These are phyloP conservation scores for Hoplostethus mediterraneus DNA, from an alignment of 2,797 vertebrate species.

Conservation along the genomic window DNA sequence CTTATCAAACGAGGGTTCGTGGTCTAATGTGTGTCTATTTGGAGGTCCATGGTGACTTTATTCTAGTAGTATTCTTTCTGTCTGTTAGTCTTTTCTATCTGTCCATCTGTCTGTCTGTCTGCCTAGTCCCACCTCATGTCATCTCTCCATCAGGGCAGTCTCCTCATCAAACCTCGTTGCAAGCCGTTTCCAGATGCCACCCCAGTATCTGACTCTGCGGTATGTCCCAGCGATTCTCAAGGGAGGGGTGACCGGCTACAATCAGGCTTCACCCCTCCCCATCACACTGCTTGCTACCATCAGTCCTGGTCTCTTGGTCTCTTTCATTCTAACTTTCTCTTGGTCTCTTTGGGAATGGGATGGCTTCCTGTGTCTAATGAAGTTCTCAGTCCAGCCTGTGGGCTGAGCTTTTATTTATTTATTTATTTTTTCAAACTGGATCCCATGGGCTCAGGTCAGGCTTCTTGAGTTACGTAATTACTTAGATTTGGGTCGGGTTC, in stretches of 20 bases:
- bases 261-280: slow-evolving; percentile 70
- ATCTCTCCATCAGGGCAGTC: slow-evolving; percentile 91
- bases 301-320: slow-evolving; percentile 48
- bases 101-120: slow-evolving; percentile 61
- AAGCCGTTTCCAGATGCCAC: slow-evolving; percentile 88
- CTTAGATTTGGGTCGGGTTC: neutral
- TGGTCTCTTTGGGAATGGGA: slow-evolving; percentile 45
- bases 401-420: neutral
- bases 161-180: slow-evolving; percentile 88
- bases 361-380: slow-evolving; percentile 44
- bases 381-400: slow-evolving; percentile 29
- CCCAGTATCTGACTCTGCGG: slow-evolving; percentile 89
- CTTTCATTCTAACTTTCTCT: slow-evolving; percentile 51
- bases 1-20: too few species aligned
- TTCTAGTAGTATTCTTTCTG: slow-evolving; percentile 45
- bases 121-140: slow-evolving; percentile 84
- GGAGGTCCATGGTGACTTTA: slow-evolving; percentile 9
- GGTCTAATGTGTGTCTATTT: slow-evolving; percentile 9
- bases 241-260: slow-evolving; percentile 67
- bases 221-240: slow-evolving; percentile 83
- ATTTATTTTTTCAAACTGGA: neutral
- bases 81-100: slow-evolving; percentile 60
- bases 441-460: neutral
- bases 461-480: neutral
- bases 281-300: slow-evolving; percentile 67